phyloP scores from a whole-genome alignment of 2,797 vertebrate species.

The Alca torda region DNA sequence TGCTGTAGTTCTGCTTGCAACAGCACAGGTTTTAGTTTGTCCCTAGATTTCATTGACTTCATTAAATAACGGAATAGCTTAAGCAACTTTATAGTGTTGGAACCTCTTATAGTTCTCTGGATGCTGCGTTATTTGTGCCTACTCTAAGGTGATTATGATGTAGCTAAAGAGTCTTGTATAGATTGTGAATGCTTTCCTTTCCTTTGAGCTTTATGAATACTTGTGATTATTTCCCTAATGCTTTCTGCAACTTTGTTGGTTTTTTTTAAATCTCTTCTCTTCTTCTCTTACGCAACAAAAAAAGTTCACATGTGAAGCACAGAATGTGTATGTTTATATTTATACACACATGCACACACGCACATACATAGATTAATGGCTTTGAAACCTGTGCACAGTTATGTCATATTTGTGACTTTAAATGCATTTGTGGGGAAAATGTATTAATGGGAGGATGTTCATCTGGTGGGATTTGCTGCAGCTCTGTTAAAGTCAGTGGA shows the following conservation, averaged over 20 bases:
- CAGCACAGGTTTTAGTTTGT: conserved; percentile 43
- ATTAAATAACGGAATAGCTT: conserved; percentile 23
- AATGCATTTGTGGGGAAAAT: not conserved
- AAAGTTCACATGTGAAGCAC: conserved; percentile 44
- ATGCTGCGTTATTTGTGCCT: conserved; percentile 56
- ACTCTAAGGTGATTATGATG: conserved; percentile 22
- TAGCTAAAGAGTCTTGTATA: conserved; percentile 30
- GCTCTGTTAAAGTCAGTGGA: not conserved
- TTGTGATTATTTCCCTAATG: conserved; percentile 46
- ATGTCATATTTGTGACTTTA: not conserved
- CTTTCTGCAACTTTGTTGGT: conserved; percentile 15
- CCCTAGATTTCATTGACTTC: conserved; percentile 23
- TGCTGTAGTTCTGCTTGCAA: conserved; percentile 53
- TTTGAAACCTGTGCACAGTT: conserved; percentile 2
- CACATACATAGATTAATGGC: not conserved
- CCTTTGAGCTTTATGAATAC: conserved; percentile 27
- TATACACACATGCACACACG: not conserved
- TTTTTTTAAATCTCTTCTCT: conserved; percentile 18
- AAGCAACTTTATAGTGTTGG: conserved; percentile 52
- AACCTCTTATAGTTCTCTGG: conserved; percentile 30
- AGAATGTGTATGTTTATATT: not conserved
- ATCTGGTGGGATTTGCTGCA: not conserved
- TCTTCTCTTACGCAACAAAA: conserved; percentile 41
- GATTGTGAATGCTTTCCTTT: conserved; percentile 47
- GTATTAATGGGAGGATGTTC: not conserved